A percentile compares a stretch with the other conserved stretches of the same genome.
These are phyloP conservation scores for Protonemura montana DNA, from an alignment of 2,888 invertebrate genomes.

Conservation along the genomic window DNA sequence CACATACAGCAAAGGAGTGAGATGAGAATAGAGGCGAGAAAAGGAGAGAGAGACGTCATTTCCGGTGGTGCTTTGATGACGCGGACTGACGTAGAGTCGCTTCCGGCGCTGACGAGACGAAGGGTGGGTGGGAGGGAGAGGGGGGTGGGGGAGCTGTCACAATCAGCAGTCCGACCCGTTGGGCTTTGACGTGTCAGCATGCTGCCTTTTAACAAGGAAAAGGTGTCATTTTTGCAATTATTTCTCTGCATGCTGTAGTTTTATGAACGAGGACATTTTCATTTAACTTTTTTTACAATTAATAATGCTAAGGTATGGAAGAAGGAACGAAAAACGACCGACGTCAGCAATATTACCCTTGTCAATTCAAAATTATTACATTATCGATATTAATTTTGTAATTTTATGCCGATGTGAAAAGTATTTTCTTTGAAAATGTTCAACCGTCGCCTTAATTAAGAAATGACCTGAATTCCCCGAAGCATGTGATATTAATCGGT, in stretches of 20 bases:
- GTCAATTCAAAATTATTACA: no score
- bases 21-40: neutral
- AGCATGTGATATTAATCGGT: neutral
- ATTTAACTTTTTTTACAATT: neutral
- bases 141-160: slow-evolving; percentile 26
- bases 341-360: neutral
- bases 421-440: neutral
- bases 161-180: slow-evolving; percentile 7
- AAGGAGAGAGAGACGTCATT: slow-evolving; percentile 26
- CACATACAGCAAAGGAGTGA: neutral
- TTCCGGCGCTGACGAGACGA: slow-evolving; percentile 19
- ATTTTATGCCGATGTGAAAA: neutral
- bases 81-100: slow-evolving; percentile 38
- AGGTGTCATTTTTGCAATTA: slow-evolving; percentile 7
- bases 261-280: neutral
- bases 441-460: neutral
- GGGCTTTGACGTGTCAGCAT: neutral
- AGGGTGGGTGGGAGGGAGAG: slow-evolving; percentile 23
- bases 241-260: neutral
- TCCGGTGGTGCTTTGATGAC: slow-evolving; percentile 32
- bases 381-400: no score
- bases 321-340: neutral
- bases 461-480: neutral
- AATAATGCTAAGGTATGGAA: no score
- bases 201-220: neutral